Evolutionary conservation across 2,797 vertebrate genomes (phyloP).

Genomic region (Karalla daura): DNA sequence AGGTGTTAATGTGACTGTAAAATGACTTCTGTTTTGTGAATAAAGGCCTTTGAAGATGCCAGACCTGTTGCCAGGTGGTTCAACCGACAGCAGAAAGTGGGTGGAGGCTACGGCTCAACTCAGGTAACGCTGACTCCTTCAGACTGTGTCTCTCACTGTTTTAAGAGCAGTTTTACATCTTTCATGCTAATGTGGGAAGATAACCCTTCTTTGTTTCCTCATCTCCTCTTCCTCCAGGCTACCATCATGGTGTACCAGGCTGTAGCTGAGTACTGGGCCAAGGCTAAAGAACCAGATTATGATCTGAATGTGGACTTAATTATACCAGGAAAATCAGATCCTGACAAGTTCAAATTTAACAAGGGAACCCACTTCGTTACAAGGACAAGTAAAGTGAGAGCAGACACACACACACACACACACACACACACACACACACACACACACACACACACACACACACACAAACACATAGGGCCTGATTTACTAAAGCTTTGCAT

Average conservation of each 20-base stretch:
- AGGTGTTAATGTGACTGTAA: too few relatives aligned
- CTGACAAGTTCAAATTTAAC: constrained; percentile 65
- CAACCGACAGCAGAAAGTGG: constrained; percentile 75
- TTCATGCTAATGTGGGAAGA: too few relatives aligned
- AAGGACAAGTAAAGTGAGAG: constrained; percentile 81
- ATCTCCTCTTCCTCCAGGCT: constrained; percentile 74
- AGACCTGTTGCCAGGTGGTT: constrained; percentile 83
- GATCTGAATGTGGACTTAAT: constrained; percentile 83
- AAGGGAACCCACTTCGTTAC: constrained; percentile 65
- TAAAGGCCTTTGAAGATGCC: constrained; percentile 59
- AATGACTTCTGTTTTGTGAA: background rate
- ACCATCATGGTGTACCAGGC: constrained; percentile 90
- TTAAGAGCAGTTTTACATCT: background rate
- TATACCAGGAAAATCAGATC: constrained; percentile 73
- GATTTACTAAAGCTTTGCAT: too few relatives aligned
- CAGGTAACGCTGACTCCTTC: constrained; percentile 79
- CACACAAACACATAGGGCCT: too few relatives aligned
- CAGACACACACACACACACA: too few relatives aligned
- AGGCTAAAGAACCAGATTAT: constrained; percentile 50
- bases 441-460: background rate
- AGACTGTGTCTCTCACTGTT: too few relatives aligned
- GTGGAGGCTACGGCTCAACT: constrained; percentile 84
- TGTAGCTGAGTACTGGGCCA: constrained; percentile 82
- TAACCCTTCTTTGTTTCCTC: background rate
- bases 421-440: background rate